Evolutionary conservation across 2,888 invertebrate genomes (phyloP), one percentile per base, ranked within the genome.

Genomic region (Chymomyza procnemis): DNA sequence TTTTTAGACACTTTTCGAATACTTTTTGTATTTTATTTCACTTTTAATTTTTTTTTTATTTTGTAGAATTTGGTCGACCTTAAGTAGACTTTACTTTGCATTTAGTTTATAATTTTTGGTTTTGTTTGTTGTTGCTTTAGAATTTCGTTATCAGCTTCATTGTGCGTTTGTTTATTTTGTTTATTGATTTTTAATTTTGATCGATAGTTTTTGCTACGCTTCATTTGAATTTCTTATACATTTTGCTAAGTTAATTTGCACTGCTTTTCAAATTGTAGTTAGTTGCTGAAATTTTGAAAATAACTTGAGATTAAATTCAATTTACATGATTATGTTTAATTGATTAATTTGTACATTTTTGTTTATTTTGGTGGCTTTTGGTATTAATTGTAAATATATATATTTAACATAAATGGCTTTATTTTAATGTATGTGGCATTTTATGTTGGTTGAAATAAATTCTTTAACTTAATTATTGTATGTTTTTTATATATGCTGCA

Each of bases 61-160:
- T 41, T 58, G 41, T 58, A 3, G 26, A 16, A 12, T 58, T 47
- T 41, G 34, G n/a, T 19, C 46, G 12, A 22, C 9, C 22, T 59
- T 19, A 21, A 54, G 21, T 59, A 48, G 58, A 58, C 16, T 16
- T 58, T 41, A 16, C 19, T 34, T 61, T 62, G 46, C 19, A 9
- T 57, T 65, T 59, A 64, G 22, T 69, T 61, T 54, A 26, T 26
- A 26, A 26, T 58, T 67, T 66, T 67, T 21, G 60, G 60, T 62
- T 12, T 59, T 78, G 50, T 69, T 26, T 71, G 52, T 69, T 69
- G 46, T 69, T 67, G 57, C 26, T 69, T 83, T 86, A 78, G 67
- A 84, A 75, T 72, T 61, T 58, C 71, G 67, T 85, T 85, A 75
- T 87, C 70, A 79, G 69, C 59, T 73, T 76, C 85, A 87, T 87